These are phyloP conservation scores for Sparus aurata DNA, from an alignment of 2,797 vertebrate species.

Conservation along the genomic window DNA sequence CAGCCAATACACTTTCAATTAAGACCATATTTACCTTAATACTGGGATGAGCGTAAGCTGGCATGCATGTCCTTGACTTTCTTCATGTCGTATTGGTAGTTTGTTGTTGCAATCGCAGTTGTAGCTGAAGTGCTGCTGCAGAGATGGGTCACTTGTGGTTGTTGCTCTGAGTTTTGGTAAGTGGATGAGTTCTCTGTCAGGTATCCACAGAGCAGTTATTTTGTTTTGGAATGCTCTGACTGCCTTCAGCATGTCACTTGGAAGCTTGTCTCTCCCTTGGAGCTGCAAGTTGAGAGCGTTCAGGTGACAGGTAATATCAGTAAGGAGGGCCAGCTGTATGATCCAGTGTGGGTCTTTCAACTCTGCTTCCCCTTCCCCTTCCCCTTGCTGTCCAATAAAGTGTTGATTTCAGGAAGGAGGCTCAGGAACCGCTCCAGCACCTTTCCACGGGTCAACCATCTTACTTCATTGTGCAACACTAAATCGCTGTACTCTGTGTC, in stretches of 20 bases:
- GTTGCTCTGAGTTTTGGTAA: too few species aligned
- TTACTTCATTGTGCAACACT: conserved; percentile 13
- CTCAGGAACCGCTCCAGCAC: conserved; percentile 6
- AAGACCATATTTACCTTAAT: too few species aligned
- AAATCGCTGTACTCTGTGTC: conserved; percentile 15
- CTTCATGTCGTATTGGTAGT: too few species aligned
- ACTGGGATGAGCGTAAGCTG: too few species aligned
- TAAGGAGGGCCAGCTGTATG: conserved; percentile 16
- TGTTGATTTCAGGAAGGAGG: conserved; percentile 2
- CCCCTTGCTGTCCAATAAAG: neutral
- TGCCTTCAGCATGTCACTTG: conserved; percentile 11
- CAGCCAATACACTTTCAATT: too few species aligned
- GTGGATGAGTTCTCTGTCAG: conserved; percentile 38
- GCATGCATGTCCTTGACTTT: too few species aligned
- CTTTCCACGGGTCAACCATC: conserved; percentile 4
- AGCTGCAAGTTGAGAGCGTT: conserved; percentile 46
- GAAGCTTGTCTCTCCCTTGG: conserved; percentile 27
- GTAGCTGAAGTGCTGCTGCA: too few species aligned
- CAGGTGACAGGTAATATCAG: conserved; percentile 31
- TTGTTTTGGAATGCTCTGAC: conserved; percentile 30
- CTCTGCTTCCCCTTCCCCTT: conserved; percentile 13
- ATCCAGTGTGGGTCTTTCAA: conserved; percentile 39
- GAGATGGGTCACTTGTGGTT: too few species aligned
- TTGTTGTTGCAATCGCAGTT: too few species aligned
- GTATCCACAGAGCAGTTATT: conserved; percentile 27